A percentile compares a stretch with the other conserved stretches of the same genome.
Conservation (phyloP, 2,888 invertebrate genomes). For the Drosophila seclusa region DNA sequence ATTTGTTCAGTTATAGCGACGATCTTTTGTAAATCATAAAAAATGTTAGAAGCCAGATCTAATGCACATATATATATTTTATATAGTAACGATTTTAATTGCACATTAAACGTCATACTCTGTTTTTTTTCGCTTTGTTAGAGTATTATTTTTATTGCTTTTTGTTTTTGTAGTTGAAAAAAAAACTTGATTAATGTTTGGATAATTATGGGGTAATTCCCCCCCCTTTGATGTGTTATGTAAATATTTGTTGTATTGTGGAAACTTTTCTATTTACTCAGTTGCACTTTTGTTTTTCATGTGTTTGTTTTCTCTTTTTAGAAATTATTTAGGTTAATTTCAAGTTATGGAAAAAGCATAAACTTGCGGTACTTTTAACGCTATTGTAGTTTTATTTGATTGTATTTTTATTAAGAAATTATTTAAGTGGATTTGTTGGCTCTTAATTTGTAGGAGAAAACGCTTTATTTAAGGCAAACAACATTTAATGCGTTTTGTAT, state of each 20-base stretch:
- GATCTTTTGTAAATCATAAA: conserved; percentile 36
- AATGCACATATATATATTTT: not conserved
- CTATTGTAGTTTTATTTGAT: not conserved
- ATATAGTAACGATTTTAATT: conserved; percentile 23
- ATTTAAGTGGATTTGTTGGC: not conserved
- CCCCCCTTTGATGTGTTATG: conserved; percentile 12
- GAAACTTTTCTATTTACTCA: conserved; percentile 3
- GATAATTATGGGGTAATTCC: conserved; percentile 23
- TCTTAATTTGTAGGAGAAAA: accelerated
- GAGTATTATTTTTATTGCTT: conserved; percentile 6
- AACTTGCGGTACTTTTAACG: not conserved
- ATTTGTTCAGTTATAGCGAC: conserved; percentile 42
- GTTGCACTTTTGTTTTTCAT: not conserved
- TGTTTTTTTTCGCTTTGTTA: not conserved
- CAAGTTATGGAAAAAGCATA: not conserved
- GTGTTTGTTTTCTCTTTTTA: not conserved
- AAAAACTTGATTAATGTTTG: conserved; percentile 26
- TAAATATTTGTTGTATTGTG: conserved; percentile 25
- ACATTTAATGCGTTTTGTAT: too few species aligned
- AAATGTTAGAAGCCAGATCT: not conserved
- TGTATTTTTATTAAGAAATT: not conserved
- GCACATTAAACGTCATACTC: conserved; percentile 2
- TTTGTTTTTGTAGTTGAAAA: not conserved
- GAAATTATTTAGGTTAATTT: not conserved
- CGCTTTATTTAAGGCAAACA: not conserved